Percentiles rank a stretch among this genome's conserved stretches.
These are phyloP conservation scores for Thaleichthys pacificus DNA, from an alignment of 2,797 vertebrate species.

Conservation along the genomic window DNA sequence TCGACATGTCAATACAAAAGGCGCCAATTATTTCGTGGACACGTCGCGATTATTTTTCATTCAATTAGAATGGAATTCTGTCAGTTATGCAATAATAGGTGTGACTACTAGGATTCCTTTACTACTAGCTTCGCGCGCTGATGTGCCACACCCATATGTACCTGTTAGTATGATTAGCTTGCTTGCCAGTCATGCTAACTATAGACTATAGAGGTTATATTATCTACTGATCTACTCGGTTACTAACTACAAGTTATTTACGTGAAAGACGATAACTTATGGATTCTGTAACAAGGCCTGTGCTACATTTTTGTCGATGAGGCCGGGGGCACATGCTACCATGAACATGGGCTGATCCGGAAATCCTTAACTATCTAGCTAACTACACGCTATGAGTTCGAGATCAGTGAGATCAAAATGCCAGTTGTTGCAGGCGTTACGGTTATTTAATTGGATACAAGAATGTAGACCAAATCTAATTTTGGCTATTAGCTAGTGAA, in stretches of 20 bases:
- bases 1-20: too few relatives aligned
- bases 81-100: not conserved
- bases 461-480: too few relatives aligned
- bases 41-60: too few relatives aligned
- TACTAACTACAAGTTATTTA: not conserved
- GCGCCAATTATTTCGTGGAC: too few relatives aligned
- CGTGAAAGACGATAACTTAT: not conserved
- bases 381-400: not conserved
- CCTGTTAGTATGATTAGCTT: conserved; percentile 52
- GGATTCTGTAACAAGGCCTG: not conserved
- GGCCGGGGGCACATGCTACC: too few relatives aligned
- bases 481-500: too few relatives aligned
- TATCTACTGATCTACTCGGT: not conserved
- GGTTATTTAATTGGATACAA: too few relatives aligned
- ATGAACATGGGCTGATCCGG: conserved; percentile 21
- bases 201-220: not conserved
- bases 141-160: conserved; percentile 70
- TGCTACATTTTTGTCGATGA: not conserved
- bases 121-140: conserved; percentile 14
- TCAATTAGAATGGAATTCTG: too few relatives aligned
- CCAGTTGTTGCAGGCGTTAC: not conserved
- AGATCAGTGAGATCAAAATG: not conserved
- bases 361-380: conserved; percentile 7
- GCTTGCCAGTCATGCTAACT: not conserved
- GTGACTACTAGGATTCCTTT: too few relatives aligned